These are phyloP conservation scores for Corythornis madagascariensis DNA, from an alignment of 2,113 vertebrate genomes.

Conservation along the genomic window DNA sequence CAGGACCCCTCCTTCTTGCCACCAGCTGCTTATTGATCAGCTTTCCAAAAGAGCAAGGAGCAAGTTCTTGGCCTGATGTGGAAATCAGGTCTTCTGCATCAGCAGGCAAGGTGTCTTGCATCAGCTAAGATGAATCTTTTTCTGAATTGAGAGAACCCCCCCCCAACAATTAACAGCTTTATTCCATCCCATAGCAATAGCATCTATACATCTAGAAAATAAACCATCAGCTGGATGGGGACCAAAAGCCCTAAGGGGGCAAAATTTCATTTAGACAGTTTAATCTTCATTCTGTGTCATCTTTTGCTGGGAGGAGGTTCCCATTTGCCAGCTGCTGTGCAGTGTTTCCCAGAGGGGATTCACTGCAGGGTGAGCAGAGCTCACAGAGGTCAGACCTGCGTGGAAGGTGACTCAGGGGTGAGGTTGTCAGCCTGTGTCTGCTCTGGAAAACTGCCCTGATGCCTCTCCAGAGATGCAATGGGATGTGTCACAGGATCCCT, in stretches of 20 bases:
- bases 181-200: background rate
- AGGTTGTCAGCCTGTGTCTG: background rate
- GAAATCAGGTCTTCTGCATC: background rate
- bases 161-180: background rate
- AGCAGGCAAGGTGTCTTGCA: background rate
- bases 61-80: background rate
- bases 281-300: background rate
- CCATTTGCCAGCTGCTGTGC: fast-evolving
- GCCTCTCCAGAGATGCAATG: background rate
- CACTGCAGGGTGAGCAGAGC: background rate
- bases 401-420: background rate
- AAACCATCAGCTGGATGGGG: background rate
- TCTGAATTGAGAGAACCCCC: background rate
- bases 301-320: background rate
- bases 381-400: fast-evolving
- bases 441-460: background rate
- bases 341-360: background rate
- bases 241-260: background rate
- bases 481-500: background rate
- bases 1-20: background rate
- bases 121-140: background rate
- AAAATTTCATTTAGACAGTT: background rate
- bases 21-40: background rate
- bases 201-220: background rate
- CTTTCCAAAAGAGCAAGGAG: background rate